These are phyloP conservation scores for Harpegnathos saltator DNA, from an alignment of 1,140 invertebrate species.

Conservation along the genomic window DNA sequence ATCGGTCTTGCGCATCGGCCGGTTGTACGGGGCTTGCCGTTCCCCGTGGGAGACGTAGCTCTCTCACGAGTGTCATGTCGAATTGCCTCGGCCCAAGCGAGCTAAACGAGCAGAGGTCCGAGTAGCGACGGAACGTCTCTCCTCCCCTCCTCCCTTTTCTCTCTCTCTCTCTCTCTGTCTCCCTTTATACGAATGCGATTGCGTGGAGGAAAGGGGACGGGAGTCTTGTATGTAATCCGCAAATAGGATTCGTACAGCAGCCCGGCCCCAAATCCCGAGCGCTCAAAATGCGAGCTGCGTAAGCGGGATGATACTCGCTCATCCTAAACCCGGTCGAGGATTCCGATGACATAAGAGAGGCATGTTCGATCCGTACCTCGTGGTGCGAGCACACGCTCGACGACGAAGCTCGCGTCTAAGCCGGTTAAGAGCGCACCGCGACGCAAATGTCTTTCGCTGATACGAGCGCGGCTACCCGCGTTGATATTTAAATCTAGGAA, in stretches of 20 bases:
- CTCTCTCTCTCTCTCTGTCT: too few species aligned
- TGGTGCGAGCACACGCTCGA: not conserved
- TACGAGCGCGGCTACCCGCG: not conserved
- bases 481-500: too few species aligned
- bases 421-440: too few species aligned
- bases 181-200: slow-evolving; percentile 24
- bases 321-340: not conserved
- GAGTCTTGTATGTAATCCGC: slow-evolving; percentile 35
- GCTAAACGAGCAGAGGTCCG: slow-evolving; percentile 11
- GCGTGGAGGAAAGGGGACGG: not conserved
- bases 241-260: slow-evolving; percentile 5
- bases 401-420: not conserved
- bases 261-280: not conserved
- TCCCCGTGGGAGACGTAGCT: slow-evolving; percentile 59
- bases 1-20: slow-evolving; percentile 36
- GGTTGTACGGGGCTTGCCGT: slow-evolving; percentile 55
- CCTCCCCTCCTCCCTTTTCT: too few species aligned
- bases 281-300: not conserved
- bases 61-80: slow-evolving; percentile 54
- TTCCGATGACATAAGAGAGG: not conserved
- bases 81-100: slow-evolving; percentile 45
- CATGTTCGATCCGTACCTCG: not conserved
- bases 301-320: not conserved
- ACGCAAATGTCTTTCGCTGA: not conserved
- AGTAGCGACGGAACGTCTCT: too few species aligned